These are phyloP conservation scores for Thera obeliscata DNA, from an alignment of 2,888 invertebrate genomes.

Conservation along the genomic window DNA sequence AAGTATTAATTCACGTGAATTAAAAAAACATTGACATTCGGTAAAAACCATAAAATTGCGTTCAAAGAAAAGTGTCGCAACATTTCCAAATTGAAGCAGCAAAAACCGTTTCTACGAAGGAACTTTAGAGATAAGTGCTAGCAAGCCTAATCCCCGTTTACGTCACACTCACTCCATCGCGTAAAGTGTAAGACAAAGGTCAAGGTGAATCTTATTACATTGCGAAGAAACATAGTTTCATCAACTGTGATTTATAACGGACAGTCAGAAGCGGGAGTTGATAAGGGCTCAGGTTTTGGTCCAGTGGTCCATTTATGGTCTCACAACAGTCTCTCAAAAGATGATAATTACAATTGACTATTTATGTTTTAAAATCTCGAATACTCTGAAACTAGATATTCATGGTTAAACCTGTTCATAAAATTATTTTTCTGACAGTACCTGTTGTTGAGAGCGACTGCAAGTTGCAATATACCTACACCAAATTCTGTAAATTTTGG, in stretches of 20 bases:
- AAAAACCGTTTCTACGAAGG: slow-evolving; percentile 6
- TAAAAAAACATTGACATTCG: background rate
- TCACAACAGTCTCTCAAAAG: too few species aligned
- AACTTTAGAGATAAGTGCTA: slow-evolving; percentile 21
- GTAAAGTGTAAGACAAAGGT: slow-evolving; percentile 15
- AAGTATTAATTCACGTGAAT: background rate
- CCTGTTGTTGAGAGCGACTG: too few species aligned
- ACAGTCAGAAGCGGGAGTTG: too few species aligned
- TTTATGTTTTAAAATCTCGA: too few species aligned
- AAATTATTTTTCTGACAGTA: too few species aligned
- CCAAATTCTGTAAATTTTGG: too few species aligned
- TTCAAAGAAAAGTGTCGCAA: background rate
- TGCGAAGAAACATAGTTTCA: slow-evolving; percentile 15
- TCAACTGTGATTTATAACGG: slow-evolving; percentile 4
- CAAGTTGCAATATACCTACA: too few species aligned
- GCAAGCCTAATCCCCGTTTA: slow-evolving; percentile 21
- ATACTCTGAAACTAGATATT: too few species aligned
- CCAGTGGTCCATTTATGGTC: too few species aligned
- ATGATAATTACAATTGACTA: too few species aligned
- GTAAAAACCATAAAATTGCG: background rate
- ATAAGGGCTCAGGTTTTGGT: too few species aligned
- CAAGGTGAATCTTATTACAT: slow-evolving; percentile 22
- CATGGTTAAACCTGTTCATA: too few species aligned
- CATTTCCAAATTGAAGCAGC: background rate
- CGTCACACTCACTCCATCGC: slow-evolving; percentile 21